These are phyloP conservation scores for Aeoliscus strigatus DNA, from an alignment of 2,797 vertebrate species.

Conservation along the genomic window DNA sequence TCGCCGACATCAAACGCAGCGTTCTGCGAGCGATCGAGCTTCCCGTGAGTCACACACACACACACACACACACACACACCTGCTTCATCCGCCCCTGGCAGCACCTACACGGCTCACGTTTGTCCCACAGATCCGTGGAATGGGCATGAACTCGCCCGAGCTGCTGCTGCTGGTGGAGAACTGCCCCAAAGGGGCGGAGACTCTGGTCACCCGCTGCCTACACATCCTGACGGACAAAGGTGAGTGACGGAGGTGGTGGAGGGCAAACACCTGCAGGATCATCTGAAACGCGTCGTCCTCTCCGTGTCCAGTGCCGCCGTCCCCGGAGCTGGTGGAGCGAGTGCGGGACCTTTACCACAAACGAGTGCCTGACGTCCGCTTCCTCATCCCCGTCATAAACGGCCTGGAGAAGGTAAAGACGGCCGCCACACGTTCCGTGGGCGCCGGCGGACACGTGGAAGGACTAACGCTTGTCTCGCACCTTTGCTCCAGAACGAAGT, in stretches of 20 bases:
- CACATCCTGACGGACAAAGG: constrained; percentile 96
- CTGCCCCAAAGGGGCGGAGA: constrained; percentile 94
- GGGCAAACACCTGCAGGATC: too few relatives aligned
- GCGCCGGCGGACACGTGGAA: too few relatives aligned
- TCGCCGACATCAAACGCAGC: constrained; percentile 93
- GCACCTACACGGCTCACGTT: too few relatives aligned
- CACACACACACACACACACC: too few relatives aligned
- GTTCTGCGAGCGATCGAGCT: constrained; percentile 91
- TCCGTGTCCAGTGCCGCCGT: constrained; percentile 82
- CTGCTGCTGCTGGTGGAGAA: constrained; percentile 91
- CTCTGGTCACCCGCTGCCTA: constrained; percentile 89
- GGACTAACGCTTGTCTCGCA: too few relatives aligned
- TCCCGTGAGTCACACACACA: constrained; percentile 80
- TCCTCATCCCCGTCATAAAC: constrained; percentile 93
- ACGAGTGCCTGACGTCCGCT: constrained; percentile 88
- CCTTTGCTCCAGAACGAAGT: constrained; percentile 90
- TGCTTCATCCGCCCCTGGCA: too few relatives aligned
- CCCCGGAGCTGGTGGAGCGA: constrained; percentile 92
- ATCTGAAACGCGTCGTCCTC: too few relatives aligned
- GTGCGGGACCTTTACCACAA: constrained; percentile 95
- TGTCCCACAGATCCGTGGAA: constrained; percentile 83
- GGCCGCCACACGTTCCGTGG: too few relatives aligned
- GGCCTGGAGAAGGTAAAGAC: constrained; percentile 87
- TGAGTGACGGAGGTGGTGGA: constrained; percentile 42
- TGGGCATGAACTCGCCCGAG: constrained; percentile 96